These are phyloP conservation scores for Poicephalus meyeri DNA, from an alignment of 2,113 vertebrate genomes.

Conservation along the genomic window DNA sequence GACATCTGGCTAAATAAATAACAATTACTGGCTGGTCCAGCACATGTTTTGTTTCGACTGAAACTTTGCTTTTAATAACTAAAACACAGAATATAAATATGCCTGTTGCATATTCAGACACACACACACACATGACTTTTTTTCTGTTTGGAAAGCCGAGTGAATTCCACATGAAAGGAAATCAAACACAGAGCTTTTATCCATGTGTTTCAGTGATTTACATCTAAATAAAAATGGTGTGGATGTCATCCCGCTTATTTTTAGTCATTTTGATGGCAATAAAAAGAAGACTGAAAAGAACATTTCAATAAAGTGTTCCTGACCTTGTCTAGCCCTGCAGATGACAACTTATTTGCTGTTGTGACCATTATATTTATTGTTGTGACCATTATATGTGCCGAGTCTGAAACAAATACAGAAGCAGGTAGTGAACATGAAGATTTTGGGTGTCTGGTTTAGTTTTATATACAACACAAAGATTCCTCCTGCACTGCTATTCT, in stretches of 20 bases:
- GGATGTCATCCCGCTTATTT: background rate
- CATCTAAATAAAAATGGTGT: background rate
- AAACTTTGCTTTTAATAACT: conserved; percentile 16
- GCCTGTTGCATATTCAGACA: background rate
- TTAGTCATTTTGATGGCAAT: background rate
- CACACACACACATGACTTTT: background rate
- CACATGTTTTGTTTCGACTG: conserved; percentile 22
- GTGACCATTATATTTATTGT: background rate
- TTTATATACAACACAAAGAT: background rate
- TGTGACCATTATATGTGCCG: background rate
- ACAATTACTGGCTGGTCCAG: background rate
- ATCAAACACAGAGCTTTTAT: background rate
- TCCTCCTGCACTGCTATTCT: background rate
- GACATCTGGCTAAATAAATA: too few relatives aligned
- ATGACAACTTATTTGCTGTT: background rate
- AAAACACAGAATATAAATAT: conserved; percentile 2
- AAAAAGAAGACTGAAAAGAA: background rate
- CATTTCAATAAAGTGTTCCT: background rate
- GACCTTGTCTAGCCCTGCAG: background rate
- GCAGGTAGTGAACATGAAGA: background rate
- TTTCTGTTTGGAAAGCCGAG: background rate
- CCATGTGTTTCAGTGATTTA: background rate
- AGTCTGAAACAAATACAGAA: background rate
- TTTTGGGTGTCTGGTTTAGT: background rate
- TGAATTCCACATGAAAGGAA: conserved; percentile 2